Base-by-base conservation (phyloP, 2,797 vertebrate species). In the Otus scops region DNA sequence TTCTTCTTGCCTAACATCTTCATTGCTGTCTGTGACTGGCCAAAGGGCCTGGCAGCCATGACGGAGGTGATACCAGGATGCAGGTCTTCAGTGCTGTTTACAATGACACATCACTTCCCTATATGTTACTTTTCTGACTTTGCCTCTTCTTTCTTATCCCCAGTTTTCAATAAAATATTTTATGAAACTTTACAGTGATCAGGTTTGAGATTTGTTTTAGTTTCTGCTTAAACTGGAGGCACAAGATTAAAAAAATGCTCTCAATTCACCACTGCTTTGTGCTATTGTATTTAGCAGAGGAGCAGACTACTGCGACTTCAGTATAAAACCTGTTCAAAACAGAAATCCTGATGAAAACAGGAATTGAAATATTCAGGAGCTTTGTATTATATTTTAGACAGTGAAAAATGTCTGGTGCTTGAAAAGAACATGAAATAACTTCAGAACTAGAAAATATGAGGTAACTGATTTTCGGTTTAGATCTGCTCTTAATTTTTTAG, bases 11-110 rank as follows among this genome's bases (percentile, higher is more conserved):
- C 5, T 16, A 60, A 3, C 3, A 28, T 15, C 16, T 56, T 56
- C 28, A 12, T 68, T 43, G 9, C 17, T 60, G 11, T 26, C 36
- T 84, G 23, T 32, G 47, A 30, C 36, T 50, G 30, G 22, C 13
- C 47, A 88, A 71, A 45, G 8, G 9, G 3, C 27, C 70, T 0
- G 0, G 10, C 19, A 38, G 20, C 2, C 0, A 3, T 39, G 47
- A 13, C 0, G 1, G 12, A 14, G 1, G 2, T 11, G 30, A 38
- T 10, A 34, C 3, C 10, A 43, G 3, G 1, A 4, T 59, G 19
- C 3, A 13, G 18, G 22, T 54, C 53, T 78, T 43, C 28, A 13
- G 24, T 84, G 36, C 7, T 19, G 11, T 59, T 77, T 81, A 11
- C 43, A 47, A 34, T 36, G 56, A 22, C 6, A 12, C 21, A 3